These are phyloP conservation scores for Muschampia plurimacula DNA, from an alignment of 2,888 invertebrate species.

Conservation along the genomic window DNA sequence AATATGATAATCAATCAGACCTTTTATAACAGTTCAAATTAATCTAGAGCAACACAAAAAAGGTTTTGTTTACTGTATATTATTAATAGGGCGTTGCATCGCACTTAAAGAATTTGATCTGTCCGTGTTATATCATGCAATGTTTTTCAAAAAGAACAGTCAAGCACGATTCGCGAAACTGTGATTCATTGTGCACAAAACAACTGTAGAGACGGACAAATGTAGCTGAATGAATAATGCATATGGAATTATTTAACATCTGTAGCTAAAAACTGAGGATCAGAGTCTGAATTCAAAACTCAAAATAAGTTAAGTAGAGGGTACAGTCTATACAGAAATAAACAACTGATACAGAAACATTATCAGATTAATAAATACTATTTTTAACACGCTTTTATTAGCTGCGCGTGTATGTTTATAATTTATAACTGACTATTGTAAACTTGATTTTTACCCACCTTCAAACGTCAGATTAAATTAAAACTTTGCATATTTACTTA, in stretches of 20 bases:
- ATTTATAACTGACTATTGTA: too few relatives aligned
- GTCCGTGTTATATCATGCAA: not conserved
- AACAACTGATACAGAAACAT: not conserved
- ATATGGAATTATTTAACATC: constrained; percentile 18
- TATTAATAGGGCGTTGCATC: not conserved
- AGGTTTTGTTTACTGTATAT: constrained; percentile 1
- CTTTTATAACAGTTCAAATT: not conserved
- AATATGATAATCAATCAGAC: not conserved
- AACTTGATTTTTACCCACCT: too few relatives aligned
- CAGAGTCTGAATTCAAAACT: not conserved
- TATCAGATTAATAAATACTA: too few relatives aligned
- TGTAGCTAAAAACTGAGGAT: not conserved
- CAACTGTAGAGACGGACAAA: not conserved
- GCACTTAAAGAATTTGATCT: constrained; percentile 2
- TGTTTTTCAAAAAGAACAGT: not conserved
- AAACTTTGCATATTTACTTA: too few relatives aligned
- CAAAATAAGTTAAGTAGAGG: not conserved
- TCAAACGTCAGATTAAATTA: too few relatives aligned
- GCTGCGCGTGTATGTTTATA: too few relatives aligned
- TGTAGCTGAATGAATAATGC: constrained; percentile 20
- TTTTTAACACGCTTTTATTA: too few relatives aligned
- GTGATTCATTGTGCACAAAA: constrained; percentile 24
- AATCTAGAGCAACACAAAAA: not conserved
- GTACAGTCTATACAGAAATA: not conserved
- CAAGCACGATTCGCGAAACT: constrained; percentile 15